Conservation (phyloP, 2,888 invertebrate species). For the Nymphalis polychloros region DNA sequence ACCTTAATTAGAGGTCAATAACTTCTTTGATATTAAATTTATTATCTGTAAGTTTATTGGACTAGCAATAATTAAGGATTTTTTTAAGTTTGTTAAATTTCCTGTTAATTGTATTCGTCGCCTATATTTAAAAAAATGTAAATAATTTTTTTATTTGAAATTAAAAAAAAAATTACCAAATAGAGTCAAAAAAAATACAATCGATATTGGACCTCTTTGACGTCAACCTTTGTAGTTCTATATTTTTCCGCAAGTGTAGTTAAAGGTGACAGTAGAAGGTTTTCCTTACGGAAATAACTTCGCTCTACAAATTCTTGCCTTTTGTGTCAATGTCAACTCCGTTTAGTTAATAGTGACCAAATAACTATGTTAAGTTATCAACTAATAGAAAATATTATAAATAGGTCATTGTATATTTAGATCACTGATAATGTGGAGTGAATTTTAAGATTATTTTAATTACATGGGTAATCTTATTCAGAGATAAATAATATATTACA, state of each 20-base stretch:
- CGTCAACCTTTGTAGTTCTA: constrained; percentile 25
- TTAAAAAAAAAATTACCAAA: too few relatives aligned
- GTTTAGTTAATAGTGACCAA: constrained; percentile 12
- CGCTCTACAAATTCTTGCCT: constrained; percentile 19
- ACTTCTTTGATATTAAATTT: too few relatives aligned
- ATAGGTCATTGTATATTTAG: constrained; percentile 3
- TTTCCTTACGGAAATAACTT: constrained; percentile 55
- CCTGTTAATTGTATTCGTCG: too few relatives aligned
- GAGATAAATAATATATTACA: too few relatives aligned
- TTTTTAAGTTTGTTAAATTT: too few relatives aligned
- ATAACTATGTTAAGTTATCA: constrained; percentile 18
- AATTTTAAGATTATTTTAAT: too few relatives aligned
- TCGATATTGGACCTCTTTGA: constrained; percentile 3
- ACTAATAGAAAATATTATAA: constrained; percentile 4
- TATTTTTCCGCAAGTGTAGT: constrained; percentile 48
- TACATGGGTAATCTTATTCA: too few relatives aligned
- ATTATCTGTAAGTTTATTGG: too few relatives aligned
- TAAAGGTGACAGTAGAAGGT: constrained; percentile 54
- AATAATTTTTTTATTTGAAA: too few relatives aligned
- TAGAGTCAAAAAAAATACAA: neutral
- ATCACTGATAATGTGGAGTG: neutral
- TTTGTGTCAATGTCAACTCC: constrained; percentile 18
- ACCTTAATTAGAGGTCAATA: too few relatives aligned
- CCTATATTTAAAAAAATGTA: too few relatives aligned
- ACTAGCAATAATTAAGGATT: too few relatives aligned